These are phyloP conservation scores for Mnemiopsis leidyi DNA, from an alignment of 37 sponge, comb jelly and placozoan genomes.

Conservation along the genomic window DNA sequence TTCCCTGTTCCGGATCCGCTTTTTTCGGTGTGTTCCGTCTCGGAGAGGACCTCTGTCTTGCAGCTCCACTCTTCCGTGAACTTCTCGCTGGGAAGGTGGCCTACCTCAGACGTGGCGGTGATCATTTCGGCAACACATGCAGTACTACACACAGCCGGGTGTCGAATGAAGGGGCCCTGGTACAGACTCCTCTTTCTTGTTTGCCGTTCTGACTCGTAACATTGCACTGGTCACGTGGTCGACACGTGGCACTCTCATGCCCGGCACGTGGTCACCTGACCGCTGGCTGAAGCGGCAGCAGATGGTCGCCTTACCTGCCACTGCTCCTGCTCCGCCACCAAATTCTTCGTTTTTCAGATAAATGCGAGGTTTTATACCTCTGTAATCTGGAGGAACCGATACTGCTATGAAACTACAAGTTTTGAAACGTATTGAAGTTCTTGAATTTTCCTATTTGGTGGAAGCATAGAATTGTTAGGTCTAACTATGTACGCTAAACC, in stretches of 20 bases:
- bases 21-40: not conserved
- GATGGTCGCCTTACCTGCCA: not conserved
- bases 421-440: not conserved
- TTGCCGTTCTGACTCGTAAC: not conserved
- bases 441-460: not conserved
- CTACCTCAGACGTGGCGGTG: not conserved
- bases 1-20: not conserved
- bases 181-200: not conserved
- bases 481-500: too few species aligned
- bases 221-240: not conserved
- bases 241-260: not conserved
- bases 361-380: not conserved
- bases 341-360: not conserved
- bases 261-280: not conserved
- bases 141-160: not conserved
- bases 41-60: not conserved
- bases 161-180: not conserved
- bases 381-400: not conserved
- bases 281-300: not conserved
- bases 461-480: too few species aligned
- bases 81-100: not conserved
- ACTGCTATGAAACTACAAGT: not conserved
- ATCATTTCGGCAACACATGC: not conserved
- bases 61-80: not conserved
- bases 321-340: not conserved